Percentiles rank a stretch among this genome's conserved stretches.
Conservation (phyloP, 1,140 invertebrate species). For the Achroia grisella region DNA sequence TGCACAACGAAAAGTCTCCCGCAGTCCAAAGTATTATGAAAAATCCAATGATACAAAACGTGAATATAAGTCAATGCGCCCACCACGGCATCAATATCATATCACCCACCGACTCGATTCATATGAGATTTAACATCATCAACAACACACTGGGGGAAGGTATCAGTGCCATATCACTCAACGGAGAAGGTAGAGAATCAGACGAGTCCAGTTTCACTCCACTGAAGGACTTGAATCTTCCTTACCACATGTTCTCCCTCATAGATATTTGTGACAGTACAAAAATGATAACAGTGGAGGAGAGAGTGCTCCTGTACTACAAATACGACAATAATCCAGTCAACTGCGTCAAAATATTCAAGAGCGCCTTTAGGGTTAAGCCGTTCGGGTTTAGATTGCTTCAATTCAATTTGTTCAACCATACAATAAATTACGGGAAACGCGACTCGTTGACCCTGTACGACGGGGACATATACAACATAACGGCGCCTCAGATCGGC, state of each 20-base stretch:
- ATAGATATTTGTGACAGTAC: constrained; percentile 96
- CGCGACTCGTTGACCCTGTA: constrained; percentile 91
- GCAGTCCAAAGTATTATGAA: constrained; percentile 92
- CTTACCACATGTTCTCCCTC: constrained; percentile 95
- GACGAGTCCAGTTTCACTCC: constrained; percentile 91
- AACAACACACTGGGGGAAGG: constrained; percentile 91
- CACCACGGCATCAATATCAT: constrained; percentile 95
- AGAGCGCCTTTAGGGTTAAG: constrained; percentile 86
- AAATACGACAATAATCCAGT: constrained; percentile 97
- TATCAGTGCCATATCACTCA: constrained; percentile 90
- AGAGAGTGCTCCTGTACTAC: constrained; percentile 94
- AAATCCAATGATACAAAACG: constrained; percentile 86
- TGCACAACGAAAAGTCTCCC: constrained; percentile 96
- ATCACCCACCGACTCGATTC: constrained; percentile 87
- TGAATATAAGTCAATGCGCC: constrained; percentile 89
- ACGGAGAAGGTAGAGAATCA: constrained; percentile 92
- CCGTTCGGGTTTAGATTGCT: constrained; percentile 92
- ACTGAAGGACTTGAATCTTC: constrained; percentile 87
- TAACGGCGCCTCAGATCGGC: constrained; percentile 81
- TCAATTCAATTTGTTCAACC: constrained; percentile 96
- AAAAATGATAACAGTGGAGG: constrained; percentile 92
- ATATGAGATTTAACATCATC: constrained; percentile 82
- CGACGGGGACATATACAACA: constrained; percentile 95
- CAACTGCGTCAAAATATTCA: constrained; percentile 98
- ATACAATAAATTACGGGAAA: constrained; percentile 85